Base-by-base conservation (phyloP, 2,113 vertebrate species). In the Peucedramus taeniatus region DNA sequence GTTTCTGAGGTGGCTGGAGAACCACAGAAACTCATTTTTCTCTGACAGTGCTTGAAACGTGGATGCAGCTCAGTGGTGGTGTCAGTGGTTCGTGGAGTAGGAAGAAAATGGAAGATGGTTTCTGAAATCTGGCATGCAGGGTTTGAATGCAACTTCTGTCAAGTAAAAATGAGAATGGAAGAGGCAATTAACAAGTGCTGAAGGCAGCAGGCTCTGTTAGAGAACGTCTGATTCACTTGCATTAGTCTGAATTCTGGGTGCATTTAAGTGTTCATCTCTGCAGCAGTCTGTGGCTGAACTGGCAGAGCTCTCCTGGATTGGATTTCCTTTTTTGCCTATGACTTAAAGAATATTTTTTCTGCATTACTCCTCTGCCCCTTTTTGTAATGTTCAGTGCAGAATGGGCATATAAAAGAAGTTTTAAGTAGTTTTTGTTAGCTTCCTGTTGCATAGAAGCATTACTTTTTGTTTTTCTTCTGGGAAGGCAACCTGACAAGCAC, bases 201-300 rank as follows among this genome's bases (percentile, higher is more conserved):
- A 81, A 75, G 33, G 57, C 28, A 47, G 1, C 33, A 60, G 47
- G 15, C 51, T 82, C 72, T 74, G 21, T 57, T 83, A 61, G 42
- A 50, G 39, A 53, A 8, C 0, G 5, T 61, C n/a, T 68, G 31
- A 14, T 81, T 84, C 1, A 1, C 23, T 65, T 44, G 7, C 6
- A 19, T 71, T 49, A 4, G 2, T 8, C 9, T 47, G 89, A 44
- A 23, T 40, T 72, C 9, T 64, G 53, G 23, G 31, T 42, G 28
- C 28, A 16, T 50, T 28, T 22, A 5, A 21, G 54, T 35, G 23
- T 59, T 59, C 31, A 49, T 10, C 13, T 61, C 50, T 35, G 47
- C 47, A 88, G 20, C 37, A 71, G 26, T 31, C 24, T 39, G 4
- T 0, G 3, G 44, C 26, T 65, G 53, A 71, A 39, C 49, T 31